phyloP scores from a whole-genome alignment of 1,140 invertebrate genomes.

The Drosophila bifasciata region DNA sequence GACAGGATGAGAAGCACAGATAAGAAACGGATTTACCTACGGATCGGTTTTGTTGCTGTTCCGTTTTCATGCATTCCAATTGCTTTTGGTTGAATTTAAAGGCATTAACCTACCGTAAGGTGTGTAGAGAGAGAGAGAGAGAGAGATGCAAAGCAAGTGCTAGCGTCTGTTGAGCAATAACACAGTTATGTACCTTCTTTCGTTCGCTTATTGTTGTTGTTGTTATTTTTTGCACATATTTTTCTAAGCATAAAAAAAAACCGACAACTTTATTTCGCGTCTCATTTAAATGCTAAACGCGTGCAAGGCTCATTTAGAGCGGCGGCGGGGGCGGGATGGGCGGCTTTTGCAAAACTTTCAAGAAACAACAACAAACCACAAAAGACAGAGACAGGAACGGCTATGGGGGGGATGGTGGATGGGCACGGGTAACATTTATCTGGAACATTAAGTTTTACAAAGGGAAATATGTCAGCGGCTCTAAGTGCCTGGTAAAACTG shows the following conservation, averaged over 20 bases:
- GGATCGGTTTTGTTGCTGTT: too few relatives aligned
- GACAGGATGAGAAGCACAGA: too few relatives aligned
- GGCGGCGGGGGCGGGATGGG: background rate
- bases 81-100: too few relatives aligned
- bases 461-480: slow-evolving; percentile 66
- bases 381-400: slow-evolving; percentile 43
- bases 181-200: too few relatives aligned
- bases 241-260: slow-evolving; percentile 7
- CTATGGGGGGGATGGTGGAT: too few relatives aligned
- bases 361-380: slow-evolving; percentile 44
- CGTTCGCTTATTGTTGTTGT: too few relatives aligned
- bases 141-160: too few relatives aligned
- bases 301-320: slow-evolving; percentile 39
- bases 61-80: too few relatives aligned
- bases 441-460: slow-evolving; percentile 79
- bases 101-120: slow-evolving; percentile 6
- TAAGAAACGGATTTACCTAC: too few relatives aligned
- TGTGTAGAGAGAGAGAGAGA: too few relatives aligned
- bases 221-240: slow-evolving; percentile 15
- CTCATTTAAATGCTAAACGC: slow-evolving; percentile 70
- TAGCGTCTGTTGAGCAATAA: too few relatives aligned
- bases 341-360: slow-evolving; percentile 25
- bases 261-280: slow-evolving; percentile 41
- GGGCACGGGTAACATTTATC: slow-evolving; percentile 43
- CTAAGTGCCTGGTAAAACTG: slow-evolving; percentile 54